These are phyloP conservation scores for Physeter macrocephalus DNA, from an alignment of 2,113 vertebrate species.

Conservation along the genomic window DNA sequence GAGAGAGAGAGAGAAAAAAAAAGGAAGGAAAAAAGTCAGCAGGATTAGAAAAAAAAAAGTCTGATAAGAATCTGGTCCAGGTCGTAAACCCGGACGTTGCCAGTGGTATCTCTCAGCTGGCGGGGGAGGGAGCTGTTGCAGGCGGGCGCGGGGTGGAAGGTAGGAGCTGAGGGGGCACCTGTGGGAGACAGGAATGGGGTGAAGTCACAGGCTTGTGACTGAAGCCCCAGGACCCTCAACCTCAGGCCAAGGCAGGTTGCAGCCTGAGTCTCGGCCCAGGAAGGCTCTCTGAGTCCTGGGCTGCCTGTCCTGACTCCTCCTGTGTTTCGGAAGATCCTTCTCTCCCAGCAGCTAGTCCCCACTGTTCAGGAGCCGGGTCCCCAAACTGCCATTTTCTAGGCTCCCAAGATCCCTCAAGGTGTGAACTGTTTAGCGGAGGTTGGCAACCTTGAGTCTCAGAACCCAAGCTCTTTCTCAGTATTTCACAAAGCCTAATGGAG, in stretches of 20 bases:
- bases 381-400: not conserved
- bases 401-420: not conserved
- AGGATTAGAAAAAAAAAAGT: slow-evolving; percentile 71
- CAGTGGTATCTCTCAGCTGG: not conserved
- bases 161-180: not conserved
- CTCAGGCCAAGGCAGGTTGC: not conserved
- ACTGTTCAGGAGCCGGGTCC: not conserved
- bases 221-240: not conserved
- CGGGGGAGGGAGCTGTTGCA: not conserved
- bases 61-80: slow-evolving; percentile 36
- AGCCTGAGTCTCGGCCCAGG: not conserved
- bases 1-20: not conserved
- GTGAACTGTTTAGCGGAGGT: not conserved
- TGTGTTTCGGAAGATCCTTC: not conserved
- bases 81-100: slow-evolving; percentile 26
- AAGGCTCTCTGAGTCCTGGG: not conserved
- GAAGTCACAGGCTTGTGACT: not conserved
- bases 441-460: not conserved
- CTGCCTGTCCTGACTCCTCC: not conserved
- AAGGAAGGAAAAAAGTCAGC: slow-evolving; percentile 38
- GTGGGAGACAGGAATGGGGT: not conserved
- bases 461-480: not conserved
- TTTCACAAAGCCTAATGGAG: slow-evolving; percentile 35
- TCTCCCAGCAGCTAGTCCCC: not conserved
- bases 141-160: not conserved